Conservation (phyloP, 2,113 vertebrate genomes). For the Ceyx cyanopectus region DNA sequence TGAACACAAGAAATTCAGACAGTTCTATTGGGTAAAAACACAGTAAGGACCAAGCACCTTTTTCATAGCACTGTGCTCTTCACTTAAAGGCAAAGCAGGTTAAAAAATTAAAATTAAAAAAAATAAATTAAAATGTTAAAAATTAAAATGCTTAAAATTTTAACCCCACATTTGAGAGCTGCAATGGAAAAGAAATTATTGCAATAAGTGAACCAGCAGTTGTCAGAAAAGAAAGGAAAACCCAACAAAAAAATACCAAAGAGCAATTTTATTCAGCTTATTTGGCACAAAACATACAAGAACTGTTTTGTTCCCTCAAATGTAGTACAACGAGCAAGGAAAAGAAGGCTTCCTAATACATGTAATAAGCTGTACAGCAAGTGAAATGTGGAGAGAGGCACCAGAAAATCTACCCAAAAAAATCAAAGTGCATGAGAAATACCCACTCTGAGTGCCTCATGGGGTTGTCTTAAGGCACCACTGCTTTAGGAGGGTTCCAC, state of each 20-base stretch:
- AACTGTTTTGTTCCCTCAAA: slow-evolving; percentile 64
- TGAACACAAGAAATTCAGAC: not conserved
- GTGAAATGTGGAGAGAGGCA: slow-evolving; percentile 70
- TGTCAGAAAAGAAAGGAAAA: not conserved
- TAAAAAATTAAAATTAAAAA: too few relatives aligned
- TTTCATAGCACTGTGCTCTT: not conserved
- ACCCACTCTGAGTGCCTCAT: slow-evolving; percentile 69
- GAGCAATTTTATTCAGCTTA: slow-evolving; percentile 73
- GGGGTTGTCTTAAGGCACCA: slow-evolving; percentile 71
- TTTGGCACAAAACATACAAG: slow-evolving; percentile 78
- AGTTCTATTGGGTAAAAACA: not conserved
- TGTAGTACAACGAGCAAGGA: slow-evolving; percentile 64
- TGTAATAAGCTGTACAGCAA: slow-evolving; percentile 67
- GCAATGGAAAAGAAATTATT: not conserved
- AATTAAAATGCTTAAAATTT: not conserved
- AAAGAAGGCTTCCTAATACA: slow-evolving; percentile 64
- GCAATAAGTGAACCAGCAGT: not conserved
- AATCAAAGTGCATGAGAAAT: slow-evolving; percentile 77
- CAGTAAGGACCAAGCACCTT: not conserved
- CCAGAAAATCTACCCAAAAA: slow-evolving; percentile 72
- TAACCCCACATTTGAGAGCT: not conserved
- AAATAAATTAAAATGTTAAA: too few relatives aligned
- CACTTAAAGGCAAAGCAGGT: not conserved
- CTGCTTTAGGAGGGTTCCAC: slow-evolving; percentile 63
- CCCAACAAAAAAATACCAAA: slow-evolving; percentile 53